Conservation (phyloP, 2,888 invertebrate species). For the Hartigia nigra region DNA sequence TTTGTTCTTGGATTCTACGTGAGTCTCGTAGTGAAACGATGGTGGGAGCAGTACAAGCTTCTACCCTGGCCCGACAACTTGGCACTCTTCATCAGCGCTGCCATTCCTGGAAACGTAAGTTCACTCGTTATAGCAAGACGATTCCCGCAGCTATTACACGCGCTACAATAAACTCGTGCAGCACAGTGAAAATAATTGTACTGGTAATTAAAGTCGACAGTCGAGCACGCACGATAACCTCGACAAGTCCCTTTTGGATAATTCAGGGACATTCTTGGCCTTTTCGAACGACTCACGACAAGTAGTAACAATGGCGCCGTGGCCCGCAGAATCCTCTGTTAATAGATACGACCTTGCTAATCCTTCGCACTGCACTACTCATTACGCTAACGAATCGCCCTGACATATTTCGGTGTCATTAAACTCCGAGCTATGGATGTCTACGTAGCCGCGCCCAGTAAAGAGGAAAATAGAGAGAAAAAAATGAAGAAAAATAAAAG, state of each 20-base stretch:
- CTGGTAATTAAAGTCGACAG: background rate
- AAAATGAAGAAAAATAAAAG: background rate
- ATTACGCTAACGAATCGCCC: slow-evolving; percentile 58
- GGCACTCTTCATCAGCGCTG: slow-evolving; percentile 91
- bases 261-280: background rate
- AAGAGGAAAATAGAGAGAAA: background rate
- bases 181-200: background rate
- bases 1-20: slow-evolving; percentile 97
- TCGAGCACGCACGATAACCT: background rate
- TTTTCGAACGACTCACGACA: background rate
- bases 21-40: slow-evolving; percentile 88
- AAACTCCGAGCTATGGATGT: slow-evolving; percentile 17
- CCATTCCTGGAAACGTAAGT: slow-evolving; percentile 90
- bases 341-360: slow-evolving; percentile 36
- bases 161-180: background rate
- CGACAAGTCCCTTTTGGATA: background rate
- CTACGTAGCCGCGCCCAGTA: background rate
- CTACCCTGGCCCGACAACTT: slow-evolving; percentile 95
- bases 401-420: slow-evolving; percentile 61
- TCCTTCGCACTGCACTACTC: slow-evolving; percentile 33
- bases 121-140: slow-evolving; percentile 31
- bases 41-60: slow-evolving; percentile 96
- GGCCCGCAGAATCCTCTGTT: slow-evolving; percentile 14
- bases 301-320: background rate
- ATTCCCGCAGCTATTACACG: background rate